Conservation (phyloP, 2,888 invertebrate species). For the Electrophaes corylata region DNA sequence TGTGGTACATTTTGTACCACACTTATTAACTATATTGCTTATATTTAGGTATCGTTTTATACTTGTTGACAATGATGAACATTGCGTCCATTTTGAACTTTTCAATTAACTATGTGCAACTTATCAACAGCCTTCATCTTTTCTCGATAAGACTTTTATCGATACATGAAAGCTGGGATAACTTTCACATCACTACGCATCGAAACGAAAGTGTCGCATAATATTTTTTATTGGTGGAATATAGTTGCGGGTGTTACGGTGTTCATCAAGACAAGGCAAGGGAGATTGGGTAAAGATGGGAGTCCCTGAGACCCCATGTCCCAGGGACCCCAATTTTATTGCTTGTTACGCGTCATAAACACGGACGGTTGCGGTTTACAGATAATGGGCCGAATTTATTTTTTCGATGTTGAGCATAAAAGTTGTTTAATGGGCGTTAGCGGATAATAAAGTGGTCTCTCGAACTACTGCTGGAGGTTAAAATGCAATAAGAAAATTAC, state of each 20-base stretch:
- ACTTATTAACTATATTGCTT: too few relatives aligned
- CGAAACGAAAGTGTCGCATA: constrained; percentile 66
- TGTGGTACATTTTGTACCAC: too few relatives aligned
- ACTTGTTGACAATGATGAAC: too few relatives aligned
- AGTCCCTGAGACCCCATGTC: constrained; percentile 26
- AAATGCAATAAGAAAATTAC: background rate
- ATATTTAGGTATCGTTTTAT: too few relatives aligned
- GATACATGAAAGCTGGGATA: background rate
- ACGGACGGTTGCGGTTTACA: constrained; percentile 62
- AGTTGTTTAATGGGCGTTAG: constrained; percentile 65
- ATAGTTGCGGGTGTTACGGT: constrained; percentile 64
- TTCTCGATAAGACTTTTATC: background rate
- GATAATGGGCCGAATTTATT: constrained; percentile 71
- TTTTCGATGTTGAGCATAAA: constrained; percentile 66
- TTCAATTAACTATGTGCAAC: too few relatives aligned
- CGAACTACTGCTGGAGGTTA: constrained; percentile 28
- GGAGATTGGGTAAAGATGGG: constrained; percentile 77
- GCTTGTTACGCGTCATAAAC: constrained; percentile 81
- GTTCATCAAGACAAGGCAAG: constrained; percentile 72
- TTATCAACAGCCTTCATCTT: too few relatives aligned
- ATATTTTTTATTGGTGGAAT: constrained; percentile 72
- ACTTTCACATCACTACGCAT: constrained; percentile 28
- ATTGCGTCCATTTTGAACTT: too few relatives aligned
- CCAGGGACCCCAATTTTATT: constrained; percentile 71
- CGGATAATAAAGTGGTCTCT: constrained; percentile 43